These are phyloP conservation scores for Aphyosemion australe DNA, from an alignment of 2,113 vertebrate genomes.

Conservation along the genomic window DNA sequence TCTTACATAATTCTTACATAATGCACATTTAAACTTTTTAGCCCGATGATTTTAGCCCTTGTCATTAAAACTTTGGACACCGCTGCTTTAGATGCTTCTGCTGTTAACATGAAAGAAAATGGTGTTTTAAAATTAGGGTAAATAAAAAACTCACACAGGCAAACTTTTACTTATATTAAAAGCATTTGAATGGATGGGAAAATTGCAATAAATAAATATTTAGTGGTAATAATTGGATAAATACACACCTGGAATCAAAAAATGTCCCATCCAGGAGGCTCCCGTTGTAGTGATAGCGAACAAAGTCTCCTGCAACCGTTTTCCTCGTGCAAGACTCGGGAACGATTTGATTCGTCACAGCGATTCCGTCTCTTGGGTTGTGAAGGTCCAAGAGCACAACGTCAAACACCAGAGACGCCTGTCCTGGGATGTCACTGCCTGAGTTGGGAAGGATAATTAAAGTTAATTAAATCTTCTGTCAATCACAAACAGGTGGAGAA, in stretches of 20 bases:
- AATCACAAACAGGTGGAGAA: neutral
- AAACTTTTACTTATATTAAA: too few relatives aligned
- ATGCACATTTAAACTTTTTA: too few relatives aligned
- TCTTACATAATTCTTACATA: too few relatives aligned
- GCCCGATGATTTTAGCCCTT: too few relatives aligned
- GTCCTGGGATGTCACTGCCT: conserved; percentile 96
- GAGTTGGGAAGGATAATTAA: neutral
- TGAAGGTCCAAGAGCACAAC: conserved; percentile 92
- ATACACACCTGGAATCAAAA: conserved; percentile 93
- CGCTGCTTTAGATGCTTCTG: too few relatives aligned
- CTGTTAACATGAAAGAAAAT: too few relatives aligned
- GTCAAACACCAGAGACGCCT: conserved; percentile 96
- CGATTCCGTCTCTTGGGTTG: conserved; percentile 91
- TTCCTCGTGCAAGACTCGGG: conserved; percentile 85
- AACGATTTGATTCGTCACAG: conserved; percentile 81
- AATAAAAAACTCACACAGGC: too few relatives aligned
- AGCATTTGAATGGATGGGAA: too few relatives aligned
- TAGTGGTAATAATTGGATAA: neutral
- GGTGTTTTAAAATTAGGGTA: too few relatives aligned
- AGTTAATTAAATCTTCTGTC: neutral
- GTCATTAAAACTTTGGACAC: too few relatives aligned
- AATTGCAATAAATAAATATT: too few relatives aligned
- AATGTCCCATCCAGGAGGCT: conserved; percentile 91
- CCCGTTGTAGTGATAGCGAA: conserved; percentile 96
- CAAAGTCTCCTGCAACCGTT: conserved; percentile 87